Percentiles rank a stretch among this genome's conserved stretches.
Evolutionary conservation across 2,888 invertebrate species (phyloP).

Genomic region (Tenodera sinensis): DNA sequence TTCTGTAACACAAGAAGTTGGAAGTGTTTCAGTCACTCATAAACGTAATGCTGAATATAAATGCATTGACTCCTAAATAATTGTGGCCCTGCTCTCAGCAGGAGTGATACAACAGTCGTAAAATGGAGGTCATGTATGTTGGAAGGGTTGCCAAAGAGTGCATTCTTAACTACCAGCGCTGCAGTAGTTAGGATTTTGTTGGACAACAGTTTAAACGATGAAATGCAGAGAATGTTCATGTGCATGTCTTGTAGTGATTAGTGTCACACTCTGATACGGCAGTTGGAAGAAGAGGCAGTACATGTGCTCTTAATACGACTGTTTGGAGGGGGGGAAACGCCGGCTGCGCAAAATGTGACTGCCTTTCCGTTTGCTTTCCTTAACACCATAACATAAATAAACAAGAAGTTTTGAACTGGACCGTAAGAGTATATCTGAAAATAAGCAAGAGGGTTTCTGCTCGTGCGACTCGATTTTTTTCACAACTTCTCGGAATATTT

Average conservation of each 20-base stretch:
- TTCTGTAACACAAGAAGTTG: too few relatives aligned
- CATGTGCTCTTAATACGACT: background rate
- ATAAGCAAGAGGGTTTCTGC: background rate
- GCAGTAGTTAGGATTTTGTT: too few relatives aligned
- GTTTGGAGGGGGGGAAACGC: background rate
- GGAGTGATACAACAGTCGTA: background rate
- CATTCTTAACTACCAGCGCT: background rate
- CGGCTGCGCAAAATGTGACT: background rate
- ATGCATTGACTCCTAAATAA: too few relatives aligned
- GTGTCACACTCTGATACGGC: too few relatives aligned
- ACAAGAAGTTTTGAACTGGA: background rate
- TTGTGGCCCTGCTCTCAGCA: background rate
- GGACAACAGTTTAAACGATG: background rate
- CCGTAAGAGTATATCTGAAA: background rate
- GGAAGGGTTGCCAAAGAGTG: background rate
- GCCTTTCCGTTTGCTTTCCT: background rate
- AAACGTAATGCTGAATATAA: too few relatives aligned
- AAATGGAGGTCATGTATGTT: background rate
- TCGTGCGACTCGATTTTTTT: background rate
- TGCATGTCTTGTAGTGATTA: background rate
- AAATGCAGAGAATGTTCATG: background rate
- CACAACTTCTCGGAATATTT: background rate
- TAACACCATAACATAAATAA: background rate
- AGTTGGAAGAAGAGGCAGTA: background rate
- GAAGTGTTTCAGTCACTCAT: too few relatives aligned